Evolutionary conservation across 2,113 vertebrate genomes (phyloP).

Genomic region (Lontra canadensis): DNA sequence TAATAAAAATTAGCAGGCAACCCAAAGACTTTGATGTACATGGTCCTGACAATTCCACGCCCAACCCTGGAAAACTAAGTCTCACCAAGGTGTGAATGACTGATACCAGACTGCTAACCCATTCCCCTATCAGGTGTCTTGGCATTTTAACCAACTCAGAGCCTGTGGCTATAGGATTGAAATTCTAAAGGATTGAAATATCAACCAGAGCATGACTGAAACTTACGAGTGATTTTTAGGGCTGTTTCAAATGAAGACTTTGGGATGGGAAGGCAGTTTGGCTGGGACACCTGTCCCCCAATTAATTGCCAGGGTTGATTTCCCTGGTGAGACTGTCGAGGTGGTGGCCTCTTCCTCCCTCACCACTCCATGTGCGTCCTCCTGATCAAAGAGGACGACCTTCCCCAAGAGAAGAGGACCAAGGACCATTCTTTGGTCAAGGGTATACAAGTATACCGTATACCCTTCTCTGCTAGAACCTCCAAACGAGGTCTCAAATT

Average conservation of each 20-base stretch:
- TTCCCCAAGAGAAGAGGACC: background rate
- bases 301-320: background rate
- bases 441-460: background rate
- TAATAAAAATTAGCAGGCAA: background rate
- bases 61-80: background rate
- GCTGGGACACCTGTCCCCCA: background rate
- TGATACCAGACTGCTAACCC: background rate
- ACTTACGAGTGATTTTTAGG: background rate
- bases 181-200: background rate
- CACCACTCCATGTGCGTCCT: background rate
- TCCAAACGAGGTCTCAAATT: background rate
- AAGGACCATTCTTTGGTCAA: background rate
- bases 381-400: background rate
- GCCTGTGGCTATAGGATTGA: no score
- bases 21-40: accelerated
- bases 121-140: background rate
- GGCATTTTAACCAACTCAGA: background rate
- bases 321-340: background rate
- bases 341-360: background rate
- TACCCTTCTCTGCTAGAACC: no score
- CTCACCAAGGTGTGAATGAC: background rate
- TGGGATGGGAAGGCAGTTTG: background rate
- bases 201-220: background rate
- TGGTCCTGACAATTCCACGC: background rate
- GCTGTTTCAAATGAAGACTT: background rate